Conservation (phyloP, 1,140 invertebrate genomes). For the Apis dorsata region DNA sequence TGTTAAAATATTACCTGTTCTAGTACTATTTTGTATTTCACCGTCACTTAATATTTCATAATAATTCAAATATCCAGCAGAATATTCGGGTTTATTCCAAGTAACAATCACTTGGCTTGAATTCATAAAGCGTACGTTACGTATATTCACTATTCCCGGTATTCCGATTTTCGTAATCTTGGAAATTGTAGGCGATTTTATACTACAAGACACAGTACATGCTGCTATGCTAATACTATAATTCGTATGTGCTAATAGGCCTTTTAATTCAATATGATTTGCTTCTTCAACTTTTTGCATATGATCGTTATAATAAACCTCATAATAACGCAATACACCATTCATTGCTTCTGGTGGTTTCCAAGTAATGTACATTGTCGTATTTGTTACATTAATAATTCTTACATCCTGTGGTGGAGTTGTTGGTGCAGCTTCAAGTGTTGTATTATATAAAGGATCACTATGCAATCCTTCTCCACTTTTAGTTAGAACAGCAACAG, state of each 20-base stretch:
- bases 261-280: slow-evolving; percentile 52
- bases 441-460: slow-evolving; percentile 85
- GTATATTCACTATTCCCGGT: slow-evolving; percentile 80
- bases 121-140: slow-evolving; percentile 79
- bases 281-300: slow-evolving; percentile 66
- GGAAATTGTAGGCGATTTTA: slow-evolving; percentile 75
- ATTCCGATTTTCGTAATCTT: slow-evolving; percentile 82
- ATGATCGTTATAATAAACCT: slow-evolving; percentile 80
- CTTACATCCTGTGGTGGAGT: slow-evolving; percentile 80
- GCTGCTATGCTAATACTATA: slow-evolving; percentile 86
- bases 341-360: slow-evolving; percentile 85
- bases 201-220: slow-evolving; percentile 86
- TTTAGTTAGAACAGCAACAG: slow-evolving; percentile 86
- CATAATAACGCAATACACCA: slow-evolving; percentile 87
- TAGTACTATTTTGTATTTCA: slow-evolving; percentile 71
- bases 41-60: slow-evolving; percentile 79
- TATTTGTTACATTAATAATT: slow-evolving; percentile 84
- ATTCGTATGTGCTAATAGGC: slow-evolving; percentile 77
- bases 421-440: slow-evolving; percentile 86
- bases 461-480: slow-evolving; percentile 86
- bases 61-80: slow-evolving; percentile 83
- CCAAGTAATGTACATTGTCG: slow-evolving; percentile 86
- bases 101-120: slow-evolving; percentile 78
- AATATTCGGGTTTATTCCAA: slow-evolving; percentile 82
- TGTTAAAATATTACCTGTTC: slow-evolving; percentile 57